Evolutionary conservation across 2,797 vertebrate genomes (phyloP).

Genomic region (Acanthurus lineatus): DNA sequence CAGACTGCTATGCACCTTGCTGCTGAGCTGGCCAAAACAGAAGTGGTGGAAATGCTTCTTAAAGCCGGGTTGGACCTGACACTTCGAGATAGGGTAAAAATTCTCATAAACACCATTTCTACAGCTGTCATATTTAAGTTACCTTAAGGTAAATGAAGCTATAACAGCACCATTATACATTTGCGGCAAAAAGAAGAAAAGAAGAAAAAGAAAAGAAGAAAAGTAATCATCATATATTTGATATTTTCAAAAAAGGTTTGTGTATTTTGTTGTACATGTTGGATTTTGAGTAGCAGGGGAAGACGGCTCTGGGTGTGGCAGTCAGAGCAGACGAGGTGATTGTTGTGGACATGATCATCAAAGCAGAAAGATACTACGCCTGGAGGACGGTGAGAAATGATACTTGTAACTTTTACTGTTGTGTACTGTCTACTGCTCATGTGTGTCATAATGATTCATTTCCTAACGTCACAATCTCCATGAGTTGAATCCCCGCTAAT

Average conservation of each 20-base stretch:
- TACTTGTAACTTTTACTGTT: slow-evolving; percentile 10
- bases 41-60: slow-evolving; percentile 91
- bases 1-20: slow-evolving; percentile 91
- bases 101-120: not conserved
- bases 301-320: slow-evolving; percentile 89
- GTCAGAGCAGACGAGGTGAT: slow-evolving; percentile 89
- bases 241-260: slow-evolving; percentile 16
- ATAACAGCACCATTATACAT: not conserved
- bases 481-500: slow-evolving; percentile 50
- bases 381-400: slow-evolving; percentile 86
- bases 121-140: not conserved
- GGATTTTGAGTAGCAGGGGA: slow-evolving; percentile 87
- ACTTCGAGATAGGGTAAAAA: slow-evolving; percentile 86
- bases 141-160: not conserved
- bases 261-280: slow-evolving; percentile 32
- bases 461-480: slow-evolving; percentile 36
- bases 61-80: slow-evolving; percentile 87
- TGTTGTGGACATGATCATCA: slow-evolving; percentile 95
- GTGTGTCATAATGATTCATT: slow-evolving; percentile 49
- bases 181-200: not conserved
- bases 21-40: slow-evolving; percentile 90
- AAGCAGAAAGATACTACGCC: slow-evolving; percentile 90
- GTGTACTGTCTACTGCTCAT: no score
- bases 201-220: not conserved
- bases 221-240: not conserved